A percentile compares a stretch with the other conserved stretches of the same genome.
These are phyloP conservation scores for Orthosia gracilis DNA, from an alignment of 2,888 invertebrate genomes.

Conservation along the genomic window DNA sequence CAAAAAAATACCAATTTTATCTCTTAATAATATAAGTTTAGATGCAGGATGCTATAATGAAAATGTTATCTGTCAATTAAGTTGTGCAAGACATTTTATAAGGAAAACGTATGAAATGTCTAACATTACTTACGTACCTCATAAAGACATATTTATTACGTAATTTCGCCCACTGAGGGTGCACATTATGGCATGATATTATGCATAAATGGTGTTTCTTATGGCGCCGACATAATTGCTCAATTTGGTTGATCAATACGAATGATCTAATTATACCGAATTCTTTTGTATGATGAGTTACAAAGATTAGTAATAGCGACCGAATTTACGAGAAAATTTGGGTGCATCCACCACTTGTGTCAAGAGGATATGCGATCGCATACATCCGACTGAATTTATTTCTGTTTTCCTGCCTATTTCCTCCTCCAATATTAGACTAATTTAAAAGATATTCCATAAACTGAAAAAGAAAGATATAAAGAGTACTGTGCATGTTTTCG, in stretches of 20 bases:
- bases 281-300: neutral
- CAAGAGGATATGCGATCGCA: no score
- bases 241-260: slow-evolving; percentile 5
- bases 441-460: no score
- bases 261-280: neutral
- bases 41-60: neutral
- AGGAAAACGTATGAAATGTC: slow-evolving; percentile 13
- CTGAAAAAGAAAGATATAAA: no score
- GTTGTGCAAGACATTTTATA: slow-evolving; percentile 5
- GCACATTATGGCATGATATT: slow-evolving; percentile 35
- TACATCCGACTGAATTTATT: no score
- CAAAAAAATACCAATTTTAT: no score
- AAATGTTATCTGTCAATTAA: slow-evolving; percentile 1
- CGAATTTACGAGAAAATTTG: neutral
- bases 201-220: slow-evolving; percentile 39
- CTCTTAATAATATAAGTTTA: neutral
- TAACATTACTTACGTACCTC: slow-evolving; percentile 14
- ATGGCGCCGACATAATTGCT: slow-evolving; percentile 16
- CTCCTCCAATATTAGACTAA: no score
- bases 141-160: slow-evolving; percentile 35
- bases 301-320: neutral
- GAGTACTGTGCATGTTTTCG: no score
- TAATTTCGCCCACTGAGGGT: slow-evolving; percentile 19
- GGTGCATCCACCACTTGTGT: neutral
- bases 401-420: no score